A percentile compares a stretch with the other conserved stretches of the same genome.
Conservation (phyloP, 2,113 vertebrate genomes). For the Nibea albiflora region DNA sequence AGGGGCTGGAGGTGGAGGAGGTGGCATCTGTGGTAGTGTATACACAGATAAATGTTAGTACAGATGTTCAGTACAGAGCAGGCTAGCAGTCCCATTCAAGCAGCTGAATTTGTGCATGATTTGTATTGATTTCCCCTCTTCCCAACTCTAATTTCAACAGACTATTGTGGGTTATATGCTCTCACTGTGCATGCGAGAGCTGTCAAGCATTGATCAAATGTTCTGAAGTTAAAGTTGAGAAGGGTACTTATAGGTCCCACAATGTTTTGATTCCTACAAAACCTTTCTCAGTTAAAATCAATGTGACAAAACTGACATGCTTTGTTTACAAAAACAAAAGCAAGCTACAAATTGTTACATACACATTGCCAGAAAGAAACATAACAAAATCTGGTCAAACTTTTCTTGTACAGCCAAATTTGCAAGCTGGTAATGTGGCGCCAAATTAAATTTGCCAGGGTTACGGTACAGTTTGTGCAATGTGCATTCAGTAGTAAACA, state of each 20-base stretch:
- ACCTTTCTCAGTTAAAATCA: constrained; percentile 76
- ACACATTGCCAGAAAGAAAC: constrained; percentile 84
- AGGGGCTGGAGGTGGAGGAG: constrained; percentile 90
- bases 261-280: constrained; percentile 77
- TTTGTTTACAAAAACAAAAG: constrained; percentile 86
- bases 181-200: constrained; percentile 83
- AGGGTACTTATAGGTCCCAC: constrained; percentile 78
- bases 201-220: constrained; percentile 76
- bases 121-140: constrained; percentile 80
- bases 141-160: constrained; percentile 82
- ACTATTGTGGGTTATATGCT: constrained; percentile 69
- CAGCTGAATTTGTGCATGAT: constrained; percentile 84
- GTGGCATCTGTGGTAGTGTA: constrained; percentile 97
- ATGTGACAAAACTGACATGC: constrained; percentile 83
- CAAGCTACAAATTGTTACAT: constrained; percentile 82
- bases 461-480: constrained; percentile 82
- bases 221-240: constrained; percentile 84
- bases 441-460: constrained; percentile 77
- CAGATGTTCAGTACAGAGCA: constrained; percentile 84
- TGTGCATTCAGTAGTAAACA: constrained; percentile 84
- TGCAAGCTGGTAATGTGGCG: constrained; percentile 79
- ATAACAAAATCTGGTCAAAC: constrained; percentile 77
- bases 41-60: constrained; percentile 92
- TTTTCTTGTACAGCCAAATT: constrained; percentile 80
- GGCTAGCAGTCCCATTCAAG: constrained; percentile 99